Evolutionary conservation across 1,140 invertebrate genomes (phyloP).

Genomic region (Phortica variegata): DNA sequence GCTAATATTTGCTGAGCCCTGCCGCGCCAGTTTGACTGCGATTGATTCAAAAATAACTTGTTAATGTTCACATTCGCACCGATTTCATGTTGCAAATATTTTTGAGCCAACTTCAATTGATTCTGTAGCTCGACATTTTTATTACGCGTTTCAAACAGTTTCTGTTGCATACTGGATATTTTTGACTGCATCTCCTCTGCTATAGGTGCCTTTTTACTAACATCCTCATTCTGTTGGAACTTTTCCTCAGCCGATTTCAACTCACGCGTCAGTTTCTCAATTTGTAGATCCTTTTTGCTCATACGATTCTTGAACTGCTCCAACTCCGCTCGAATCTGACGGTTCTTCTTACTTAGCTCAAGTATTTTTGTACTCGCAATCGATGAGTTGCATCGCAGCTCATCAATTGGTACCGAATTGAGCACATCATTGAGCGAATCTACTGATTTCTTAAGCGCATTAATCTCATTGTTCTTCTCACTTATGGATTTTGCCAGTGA

Average conservation of each 20-base stretch:
- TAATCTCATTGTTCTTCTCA: constrained; percentile 60
- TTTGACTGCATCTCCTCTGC: constrained; percentile 64
- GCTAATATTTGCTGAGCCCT: constrained; percentile 70
- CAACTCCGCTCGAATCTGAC: constrained; percentile 60
- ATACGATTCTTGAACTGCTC: constrained; percentile 57
- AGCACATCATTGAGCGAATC: constrained; percentile 59
- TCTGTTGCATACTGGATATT: constrained; percentile 62
- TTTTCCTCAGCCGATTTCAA: constrained; percentile 39
- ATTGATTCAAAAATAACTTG: constrained; percentile 37
- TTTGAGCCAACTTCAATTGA: constrained; percentile 65
- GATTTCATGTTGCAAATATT: constrained; percentile 67
- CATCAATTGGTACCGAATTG: constrained; percentile 58
- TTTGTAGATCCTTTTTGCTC: constrained; percentile 48
- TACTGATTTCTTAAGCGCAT: constrained; percentile 58
- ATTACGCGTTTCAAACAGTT: constrained; percentile 69
- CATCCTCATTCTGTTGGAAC: constrained; percentile 13
- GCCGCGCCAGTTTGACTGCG: constrained; percentile 66
- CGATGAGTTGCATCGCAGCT: constrained; percentile 59
- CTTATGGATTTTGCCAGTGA: constrained; percentile 28
- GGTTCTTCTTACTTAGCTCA: constrained; percentile 62
- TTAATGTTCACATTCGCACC: constrained; percentile 62
- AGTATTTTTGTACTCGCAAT: constrained; percentile 61
- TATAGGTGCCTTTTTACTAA: constrained; percentile 19
- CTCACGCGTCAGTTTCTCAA: constrained; percentile 58
- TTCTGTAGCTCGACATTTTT: constrained; percentile 65